Percentiles rank a stretch among this genome's conserved stretches.
phyloP scores from a whole-genome alignment of 2,797 vertebrate species.

The Rhyacichthys aspro region DNA sequence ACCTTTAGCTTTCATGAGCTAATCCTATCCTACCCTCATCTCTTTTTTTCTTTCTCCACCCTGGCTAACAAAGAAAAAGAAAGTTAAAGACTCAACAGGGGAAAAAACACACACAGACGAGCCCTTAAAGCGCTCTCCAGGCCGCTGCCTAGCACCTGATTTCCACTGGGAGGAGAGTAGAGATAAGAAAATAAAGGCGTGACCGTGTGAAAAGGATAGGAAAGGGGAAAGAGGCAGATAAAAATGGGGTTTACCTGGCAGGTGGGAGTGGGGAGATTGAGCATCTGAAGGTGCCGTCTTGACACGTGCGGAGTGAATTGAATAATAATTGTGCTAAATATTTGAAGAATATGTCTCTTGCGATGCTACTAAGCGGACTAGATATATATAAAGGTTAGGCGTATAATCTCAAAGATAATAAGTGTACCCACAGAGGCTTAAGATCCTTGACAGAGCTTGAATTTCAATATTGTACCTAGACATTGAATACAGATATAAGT shows the following conservation, averaged over 20 bases:
- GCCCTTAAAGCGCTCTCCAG: slow-evolving; percentile 31
- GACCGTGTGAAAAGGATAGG: slow-evolving; percentile 59
- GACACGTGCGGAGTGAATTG: slow-evolving; percentile 23
- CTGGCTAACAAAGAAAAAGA: slow-evolving; percentile 41
- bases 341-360: neutral
- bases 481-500: no score
- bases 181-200: slow-evolving; percentile 58
- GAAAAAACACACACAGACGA: neutral
- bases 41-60: slow-evolving; percentile 6
- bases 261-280: slow-evolving; percentile 48
- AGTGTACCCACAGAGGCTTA: no score
- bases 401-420: no score
- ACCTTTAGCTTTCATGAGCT: slow-evolving; percentile 60
- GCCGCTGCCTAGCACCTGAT: slow-evolving; percentile 59
- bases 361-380: neutral
- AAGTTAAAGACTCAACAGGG: slow-evolving; percentile 32
- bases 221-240: slow-evolving; percentile 36
- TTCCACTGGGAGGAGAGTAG: slow-evolving; percentile 43
- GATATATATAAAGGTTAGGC: no score
- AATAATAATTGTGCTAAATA: slow-evolving; percentile 19
- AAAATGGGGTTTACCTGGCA: slow-evolving; percentile 65
- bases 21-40: slow-evolving; percentile 60
- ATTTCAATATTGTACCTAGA: no score
- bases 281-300: slow-evolving; percentile 23
- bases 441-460: no score